These are phyloP conservation scores for Oopsacas minuta DNA, from an alignment of 37 sponge, comb jelly and placozoan genomes.

Conservation along the genomic window DNA sequence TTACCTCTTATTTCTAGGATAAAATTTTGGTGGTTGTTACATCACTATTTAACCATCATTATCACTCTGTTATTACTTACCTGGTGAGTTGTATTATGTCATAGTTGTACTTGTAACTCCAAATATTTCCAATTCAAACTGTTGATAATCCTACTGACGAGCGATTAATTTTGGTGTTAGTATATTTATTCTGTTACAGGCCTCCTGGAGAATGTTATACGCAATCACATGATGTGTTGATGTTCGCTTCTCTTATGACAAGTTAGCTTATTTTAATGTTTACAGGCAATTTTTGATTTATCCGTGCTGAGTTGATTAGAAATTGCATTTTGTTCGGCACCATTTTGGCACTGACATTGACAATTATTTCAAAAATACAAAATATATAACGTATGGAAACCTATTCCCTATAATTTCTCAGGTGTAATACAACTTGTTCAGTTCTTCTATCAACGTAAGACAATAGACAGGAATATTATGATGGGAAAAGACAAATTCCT, in stretches of 20 bases:
- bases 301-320: no score
- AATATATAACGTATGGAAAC: no score
- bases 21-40: constrained; percentile 50
- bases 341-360: no score
- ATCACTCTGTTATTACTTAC: constrained; percentile 38
- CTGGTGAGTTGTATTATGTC: no score
- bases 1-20: constrained; percentile 24
- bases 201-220: constrained; percentile 51
- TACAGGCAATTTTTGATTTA: no score
- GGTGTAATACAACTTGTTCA: constrained; percentile 8
- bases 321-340: no score
- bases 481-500: background rate
- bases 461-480: constrained; percentile 1
- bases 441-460: constrained; percentile 10
- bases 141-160: background rate
- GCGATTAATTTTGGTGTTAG: background rate
- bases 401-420: no score
- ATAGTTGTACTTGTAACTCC: no score
- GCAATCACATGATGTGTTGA: constrained; percentile 41
- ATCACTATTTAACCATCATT: constrained; percentile 44
- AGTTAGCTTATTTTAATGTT: constrained; percentile 36
- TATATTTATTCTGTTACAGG: constrained; percentile 22
- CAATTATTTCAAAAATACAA: no score
- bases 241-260: constrained; percentile 29
- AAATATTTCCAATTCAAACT: no score